Conservation (phyloP, 2,888 invertebrate genomes). For the Acleris laterana region DNA sequence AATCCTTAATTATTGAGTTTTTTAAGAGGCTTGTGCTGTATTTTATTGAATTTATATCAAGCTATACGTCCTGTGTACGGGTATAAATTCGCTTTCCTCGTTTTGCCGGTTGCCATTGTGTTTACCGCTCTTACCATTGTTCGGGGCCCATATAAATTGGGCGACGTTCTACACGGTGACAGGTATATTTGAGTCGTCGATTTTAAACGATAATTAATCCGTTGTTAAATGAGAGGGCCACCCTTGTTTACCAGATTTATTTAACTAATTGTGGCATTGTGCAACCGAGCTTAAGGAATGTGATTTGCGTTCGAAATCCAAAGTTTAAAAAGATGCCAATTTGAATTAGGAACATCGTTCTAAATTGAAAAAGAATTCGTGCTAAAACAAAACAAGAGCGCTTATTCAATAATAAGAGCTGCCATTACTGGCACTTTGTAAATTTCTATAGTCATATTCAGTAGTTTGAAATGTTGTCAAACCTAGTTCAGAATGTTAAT, state of each 20-base stretch:
- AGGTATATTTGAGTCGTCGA: constrained; percentile 83
- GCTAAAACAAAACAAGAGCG: too few relatives aligned
- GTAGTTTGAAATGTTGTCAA: too few relatives aligned
- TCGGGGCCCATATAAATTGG: constrained; percentile 80
- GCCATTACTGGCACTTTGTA: too few relatives aligned
- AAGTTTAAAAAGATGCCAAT: neutral
- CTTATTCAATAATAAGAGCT: too few relatives aligned
- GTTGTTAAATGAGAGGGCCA: constrained; percentile 79
- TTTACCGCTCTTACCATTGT: constrained; percentile 83
- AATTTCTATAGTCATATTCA: too few relatives aligned
- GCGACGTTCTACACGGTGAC: constrained; percentile 76
- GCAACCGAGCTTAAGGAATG: constrained; percentile 1
- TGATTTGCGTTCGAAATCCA: neutral
- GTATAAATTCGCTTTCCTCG: constrained; percentile 63
- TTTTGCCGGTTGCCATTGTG: constrained; percentile 79
- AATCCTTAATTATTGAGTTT: constrained; percentile 24
- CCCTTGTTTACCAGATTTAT: constrained; percentile 66
- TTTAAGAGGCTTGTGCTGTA: constrained; percentile 20
- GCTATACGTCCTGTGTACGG: constrained; percentile 43
- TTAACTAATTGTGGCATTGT: constrained; percentile 21
- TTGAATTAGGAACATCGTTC: too few relatives aligned
- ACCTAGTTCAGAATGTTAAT: too few relatives aligned
- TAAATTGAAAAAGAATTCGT: too few relatives aligned
- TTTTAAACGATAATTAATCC: constrained; percentile 83
- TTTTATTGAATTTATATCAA: constrained; percentile 42